Conservation (phyloP, 2,113 vertebrate species). For the Percopsis transmontana region DNA sequence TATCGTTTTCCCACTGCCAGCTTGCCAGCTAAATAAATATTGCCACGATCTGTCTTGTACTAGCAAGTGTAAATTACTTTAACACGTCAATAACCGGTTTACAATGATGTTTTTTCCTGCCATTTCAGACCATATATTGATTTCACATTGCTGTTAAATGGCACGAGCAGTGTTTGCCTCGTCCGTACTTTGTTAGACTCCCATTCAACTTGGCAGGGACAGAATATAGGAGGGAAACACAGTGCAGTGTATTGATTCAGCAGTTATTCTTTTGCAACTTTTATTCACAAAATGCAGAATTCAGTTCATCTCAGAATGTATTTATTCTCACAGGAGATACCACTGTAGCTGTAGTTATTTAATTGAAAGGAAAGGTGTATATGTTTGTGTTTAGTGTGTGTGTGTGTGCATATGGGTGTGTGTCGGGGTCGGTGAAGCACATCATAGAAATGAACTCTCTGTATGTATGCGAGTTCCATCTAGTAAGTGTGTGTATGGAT, state of each 20-base stretch:
- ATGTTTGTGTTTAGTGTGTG: slow-evolving; percentile 10
- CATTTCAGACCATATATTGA: slow-evolving; percentile 80
- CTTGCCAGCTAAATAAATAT: slow-evolving; percentile 82
- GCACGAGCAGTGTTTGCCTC: slow-evolving; percentile 60
- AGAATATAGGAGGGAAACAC: not conserved
- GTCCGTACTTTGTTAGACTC: slow-evolving; percentile 41
- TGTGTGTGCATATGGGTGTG: slow-evolving; percentile 3
- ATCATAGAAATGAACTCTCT: slow-evolving; percentile 7
- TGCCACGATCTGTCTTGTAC: slow-evolving; percentile 81
- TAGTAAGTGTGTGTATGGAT: slow-evolving; percentile 1
- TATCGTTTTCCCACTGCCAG: slow-evolving; percentile 74
- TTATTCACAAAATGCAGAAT: slow-evolving; percentile 11
- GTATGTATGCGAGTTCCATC: slow-evolving; percentile 7
- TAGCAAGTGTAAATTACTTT: slow-evolving; percentile 83
- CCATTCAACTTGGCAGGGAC: slow-evolving; percentile 32
- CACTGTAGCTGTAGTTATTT: not conserved
- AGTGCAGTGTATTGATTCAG: slow-evolving; percentile 25
- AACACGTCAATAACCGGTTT: slow-evolving; percentile 82
- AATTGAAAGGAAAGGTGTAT: not conserved
- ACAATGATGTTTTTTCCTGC: slow-evolving; percentile 76
- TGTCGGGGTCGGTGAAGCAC: not conserved
- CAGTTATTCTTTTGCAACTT: slow-evolving; percentile 20
- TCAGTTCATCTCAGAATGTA: slow-evolving; percentile 4
- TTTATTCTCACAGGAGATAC: not conserved
- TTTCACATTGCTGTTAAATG: slow-evolving; percentile 78